These are phyloP conservation scores for Meteorus colon DNA, from an alignment of 2,888 invertebrate genomes.

Conservation along the genomic window DNA sequence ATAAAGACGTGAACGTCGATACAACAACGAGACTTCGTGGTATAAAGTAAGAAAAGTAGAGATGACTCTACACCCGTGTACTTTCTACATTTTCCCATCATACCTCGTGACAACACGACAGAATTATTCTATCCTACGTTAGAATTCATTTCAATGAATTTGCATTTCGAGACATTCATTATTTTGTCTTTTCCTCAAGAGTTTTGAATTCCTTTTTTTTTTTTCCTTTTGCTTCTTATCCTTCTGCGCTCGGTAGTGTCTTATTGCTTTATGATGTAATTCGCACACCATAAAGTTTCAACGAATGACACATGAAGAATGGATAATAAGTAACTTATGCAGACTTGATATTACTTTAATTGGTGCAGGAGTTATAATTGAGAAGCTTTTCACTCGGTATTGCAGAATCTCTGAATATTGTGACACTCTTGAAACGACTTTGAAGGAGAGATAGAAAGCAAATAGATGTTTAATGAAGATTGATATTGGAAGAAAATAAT, in stretches of 20 bases:
- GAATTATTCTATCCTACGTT: conserved; percentile 57
- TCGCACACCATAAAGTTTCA: neutral
- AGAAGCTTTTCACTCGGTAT: neutral
- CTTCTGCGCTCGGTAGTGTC: neutral
- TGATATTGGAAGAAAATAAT: too few relatives aligned
- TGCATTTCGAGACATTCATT: conserved; percentile 59
- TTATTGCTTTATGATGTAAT: neutral
- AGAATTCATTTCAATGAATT: conserved; percentile 69
- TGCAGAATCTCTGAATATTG: too few relatives aligned
- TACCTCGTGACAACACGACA: conserved; percentile 57
- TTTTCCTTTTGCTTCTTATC: neutral
- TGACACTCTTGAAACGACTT: too few relatives aligned
- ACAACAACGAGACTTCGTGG: neutral
- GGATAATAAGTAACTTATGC: neutral
- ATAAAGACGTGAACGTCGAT: conserved; percentile 38
- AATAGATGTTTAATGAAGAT: too few relatives aligned
- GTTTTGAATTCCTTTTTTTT: neutral
- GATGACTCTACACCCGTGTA: conserved; percentile 19
- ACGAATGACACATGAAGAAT: neutral
- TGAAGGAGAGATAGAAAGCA: neutral
- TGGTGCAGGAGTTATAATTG: neutral
- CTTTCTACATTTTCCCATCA: conserved; percentile 42
- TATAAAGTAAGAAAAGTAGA: neutral
- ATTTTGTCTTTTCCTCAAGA: conserved; percentile 19
- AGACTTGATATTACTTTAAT: neutral